These are phyloP conservation scores for Caranx melampygus DNA, from an alignment of 2,113 vertebrate genomes.

Conservation along the genomic window DNA sequence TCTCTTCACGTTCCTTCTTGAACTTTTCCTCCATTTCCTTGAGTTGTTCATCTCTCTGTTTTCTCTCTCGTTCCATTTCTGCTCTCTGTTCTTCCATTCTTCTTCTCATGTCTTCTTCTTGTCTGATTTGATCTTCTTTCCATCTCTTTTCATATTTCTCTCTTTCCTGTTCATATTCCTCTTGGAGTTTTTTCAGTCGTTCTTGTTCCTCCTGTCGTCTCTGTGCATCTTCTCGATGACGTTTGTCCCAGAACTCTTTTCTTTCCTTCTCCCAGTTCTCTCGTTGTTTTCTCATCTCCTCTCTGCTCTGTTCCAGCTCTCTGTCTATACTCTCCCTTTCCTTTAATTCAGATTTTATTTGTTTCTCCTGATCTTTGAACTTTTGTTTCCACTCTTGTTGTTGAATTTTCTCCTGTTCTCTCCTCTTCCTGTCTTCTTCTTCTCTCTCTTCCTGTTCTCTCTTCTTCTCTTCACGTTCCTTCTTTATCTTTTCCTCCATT, in stretches of 20 bases:
- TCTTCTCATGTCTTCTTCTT: too few species aligned
- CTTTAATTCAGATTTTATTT: background rate
- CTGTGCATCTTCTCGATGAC: too few species aligned
- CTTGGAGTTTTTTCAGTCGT: too few species aligned
- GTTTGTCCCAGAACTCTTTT: too few species aligned
- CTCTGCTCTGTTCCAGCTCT: conserved; percentile 4
- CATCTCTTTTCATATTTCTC: too few species aligned
- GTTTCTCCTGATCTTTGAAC: background rate
- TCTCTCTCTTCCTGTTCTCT: conserved; percentile 19
- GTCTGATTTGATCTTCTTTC: too few species aligned
- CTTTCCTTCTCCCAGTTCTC: too few species aligned
- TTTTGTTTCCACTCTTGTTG: background rate
- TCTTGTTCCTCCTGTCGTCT: too few species aligned
- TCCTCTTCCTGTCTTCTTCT: background rate
- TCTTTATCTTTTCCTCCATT: background rate
- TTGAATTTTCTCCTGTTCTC: background rate
- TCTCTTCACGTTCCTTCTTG: background rate
- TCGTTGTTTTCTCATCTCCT: too few species aligned
- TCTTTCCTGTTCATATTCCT: too few species aligned
- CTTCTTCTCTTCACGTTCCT: conserved; percentile 1
- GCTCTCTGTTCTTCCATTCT: conserved; percentile 4
- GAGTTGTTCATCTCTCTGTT: background rate
- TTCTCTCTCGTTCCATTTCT: background rate
- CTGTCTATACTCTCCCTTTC: background rate
- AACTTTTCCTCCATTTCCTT: conserved; percentile 9